Conservation (phyloP, 2,888 invertebrate genomes). For the Torymus auratus region DNA sequence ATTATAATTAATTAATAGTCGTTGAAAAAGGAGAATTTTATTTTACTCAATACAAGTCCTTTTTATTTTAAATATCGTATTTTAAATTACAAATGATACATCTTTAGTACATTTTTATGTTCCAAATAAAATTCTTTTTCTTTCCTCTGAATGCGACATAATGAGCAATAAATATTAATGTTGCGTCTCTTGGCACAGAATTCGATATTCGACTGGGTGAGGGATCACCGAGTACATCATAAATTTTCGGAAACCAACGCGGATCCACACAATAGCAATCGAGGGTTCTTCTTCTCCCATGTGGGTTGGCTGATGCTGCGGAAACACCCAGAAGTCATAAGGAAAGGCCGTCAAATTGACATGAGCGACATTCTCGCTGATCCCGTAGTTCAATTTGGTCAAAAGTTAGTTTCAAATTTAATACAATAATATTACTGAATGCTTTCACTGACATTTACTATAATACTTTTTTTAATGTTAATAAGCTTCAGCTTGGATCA, state of each 20-base stretch:
- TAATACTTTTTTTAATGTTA: background rate
- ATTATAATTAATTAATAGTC: background rate
- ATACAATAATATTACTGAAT: background rate
- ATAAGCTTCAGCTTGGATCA: background rate
- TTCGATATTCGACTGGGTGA: slow-evolving; percentile 84
- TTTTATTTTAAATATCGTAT: too few species aligned
- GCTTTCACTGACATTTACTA: background rate
- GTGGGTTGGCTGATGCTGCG: slow-evolving; percentile 94
- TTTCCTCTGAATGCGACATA: too few species aligned
- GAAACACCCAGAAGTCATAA: slow-evolving; percentile 91
- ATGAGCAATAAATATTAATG: too few species aligned
- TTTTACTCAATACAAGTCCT: too few species aligned
- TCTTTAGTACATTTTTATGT: too few species aligned
- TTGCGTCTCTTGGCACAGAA: slow-evolving; percentile 77
- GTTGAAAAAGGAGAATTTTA: too few species aligned
- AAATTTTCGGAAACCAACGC: slow-evolving; percentile 84
- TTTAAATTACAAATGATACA: too few species aligned
- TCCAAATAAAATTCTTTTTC: too few species aligned
- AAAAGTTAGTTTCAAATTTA: slow-evolving; percentile 78
- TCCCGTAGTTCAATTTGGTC: slow-evolving; percentile 87
- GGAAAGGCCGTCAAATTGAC: slow-evolving; percentile 86
- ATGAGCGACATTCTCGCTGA: slow-evolving; percentile 88
- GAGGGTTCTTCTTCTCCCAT: slow-evolving; percentile 95
- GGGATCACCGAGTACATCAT: slow-evolving; percentile 87
- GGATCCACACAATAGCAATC: slow-evolving; percentile 88